Evolutionary conservation across 2,113 vertebrate genomes (phyloP), one percentile per base, ranked within the genome.

Genomic region (Pelobates fuscus): DNA sequence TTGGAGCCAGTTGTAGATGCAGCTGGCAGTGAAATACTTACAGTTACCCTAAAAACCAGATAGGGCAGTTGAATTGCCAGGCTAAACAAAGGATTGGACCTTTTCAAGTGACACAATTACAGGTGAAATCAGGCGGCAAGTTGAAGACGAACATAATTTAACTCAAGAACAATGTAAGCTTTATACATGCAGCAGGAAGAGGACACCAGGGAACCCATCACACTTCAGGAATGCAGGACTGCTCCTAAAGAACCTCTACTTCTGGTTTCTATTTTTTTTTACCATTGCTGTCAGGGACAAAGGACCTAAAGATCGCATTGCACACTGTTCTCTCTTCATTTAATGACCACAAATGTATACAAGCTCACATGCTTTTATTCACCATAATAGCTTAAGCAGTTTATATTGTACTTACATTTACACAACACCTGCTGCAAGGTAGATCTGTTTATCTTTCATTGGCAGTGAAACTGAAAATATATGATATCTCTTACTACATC

Each of bases 361-460:
- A 58, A 5, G 23, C 27, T 52, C 18, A 55, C 52, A 66, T 37
- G 52, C 71, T 29, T 66, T 66, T n/a, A 66, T 66, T 74, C 23
- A 29, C 21, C 59, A 46, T 41, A 58, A 74, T 58, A 44, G 52
- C 7, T 18, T 30, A 8, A 46, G 63, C 29, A 46, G 62, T 64
- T 44, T 59, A 63, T n/a, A 67, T 66, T 67, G 63, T 59, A 20
- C n/a, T 59, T 25, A 15, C 37, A n/a, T 23, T 20, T 30, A 58
- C 6, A 55, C 43, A 66, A 67, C 71, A 75, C 71, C 71, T 75
- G 71, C 71, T 63, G 63, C 54, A 66, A 59, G 63, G 32, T 75
- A 66, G 71, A 43, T 41, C 5, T 54, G 46, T 26, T 73, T 65
- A 55, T 55, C 60, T 43, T 58, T 32, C 27, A 29, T 70, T 55